Conservation (phyloP, 2,113 vertebrate genomes). For the human (Homo sapiens) region GRCh38 chr2:129711501-129712000, state of each 20-base stretch:
- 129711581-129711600: background rate
- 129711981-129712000: background rate
- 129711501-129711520: background rate
- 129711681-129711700: too few species aligned
- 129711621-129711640: background rate
- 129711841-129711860: background rate
- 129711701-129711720: too few species aligned
- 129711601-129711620: background rate
- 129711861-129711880: background rate
- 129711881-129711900: background rate
- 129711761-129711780: background rate
- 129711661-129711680: background rate
- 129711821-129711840: background rate
- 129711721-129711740: background rate
- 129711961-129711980: background rate
- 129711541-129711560: background rate
- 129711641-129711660: background rate
- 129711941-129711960: fast-evolving
- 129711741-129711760: fast-evolving
- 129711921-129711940: background rate
- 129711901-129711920: background rate
- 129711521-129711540: background rate
- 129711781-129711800: fast-evolving
- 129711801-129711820: fast-evolving
- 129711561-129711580: background rate